Evolutionary conservation across 64 coral and sea anemone genomes (phyloP).

Genomic region (Trachythela sp.): DNA sequence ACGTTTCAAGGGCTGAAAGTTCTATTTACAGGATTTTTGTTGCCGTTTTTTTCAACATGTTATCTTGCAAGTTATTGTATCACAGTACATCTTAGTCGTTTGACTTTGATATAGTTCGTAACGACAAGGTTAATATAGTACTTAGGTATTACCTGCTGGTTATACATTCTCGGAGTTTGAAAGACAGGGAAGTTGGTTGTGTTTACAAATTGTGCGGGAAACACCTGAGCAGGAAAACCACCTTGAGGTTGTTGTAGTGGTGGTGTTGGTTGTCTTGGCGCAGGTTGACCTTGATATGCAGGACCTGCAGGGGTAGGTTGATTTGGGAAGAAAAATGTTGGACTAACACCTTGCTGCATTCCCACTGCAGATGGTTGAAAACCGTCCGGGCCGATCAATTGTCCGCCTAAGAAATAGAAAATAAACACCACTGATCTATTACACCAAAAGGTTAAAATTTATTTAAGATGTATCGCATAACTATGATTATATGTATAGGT

Average conservation of each 20-base stretch:
- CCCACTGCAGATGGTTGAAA: neutral
- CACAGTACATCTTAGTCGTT: no score
- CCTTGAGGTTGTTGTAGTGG: neutral
- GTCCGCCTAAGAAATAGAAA: neutral
- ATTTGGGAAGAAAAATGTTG: neutral
- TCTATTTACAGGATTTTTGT: no score
- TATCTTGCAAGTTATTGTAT: no score
- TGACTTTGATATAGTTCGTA: no score
- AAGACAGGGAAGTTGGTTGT: neutral
- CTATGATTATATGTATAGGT: no score
- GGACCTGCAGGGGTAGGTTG: neutral
- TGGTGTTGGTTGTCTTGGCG: neutral
- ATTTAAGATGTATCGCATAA: no score
- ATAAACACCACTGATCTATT: no score
- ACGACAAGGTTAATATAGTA: no score
- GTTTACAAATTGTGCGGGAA: neutral
- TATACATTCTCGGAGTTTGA: neutral
- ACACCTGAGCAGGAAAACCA: neutral
- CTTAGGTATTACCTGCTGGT: neutral
- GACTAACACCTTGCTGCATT: neutral
- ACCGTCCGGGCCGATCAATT: neutral
- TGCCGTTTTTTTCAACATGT: no score
- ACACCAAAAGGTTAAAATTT: no score
- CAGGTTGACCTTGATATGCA: neutral
- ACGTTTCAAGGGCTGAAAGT: no score